phyloP scores from a whole-genome alignment of 2,888 invertebrate species.

The Arctia plantaginis region DNA sequence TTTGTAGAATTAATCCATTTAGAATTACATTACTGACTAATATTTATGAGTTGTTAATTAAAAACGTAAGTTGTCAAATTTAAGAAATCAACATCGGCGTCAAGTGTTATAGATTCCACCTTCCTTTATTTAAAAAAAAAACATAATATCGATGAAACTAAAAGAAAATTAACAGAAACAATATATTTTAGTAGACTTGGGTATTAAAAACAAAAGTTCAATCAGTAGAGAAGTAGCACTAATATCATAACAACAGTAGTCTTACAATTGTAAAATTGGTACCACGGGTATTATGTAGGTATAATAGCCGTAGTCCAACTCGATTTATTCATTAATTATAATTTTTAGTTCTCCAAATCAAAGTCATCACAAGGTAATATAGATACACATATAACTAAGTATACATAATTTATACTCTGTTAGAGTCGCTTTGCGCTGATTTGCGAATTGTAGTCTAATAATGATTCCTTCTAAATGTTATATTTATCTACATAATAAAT shows the following conservation, averaged over 20 bases:
- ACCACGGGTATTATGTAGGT: no score
- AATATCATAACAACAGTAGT: not conserved
- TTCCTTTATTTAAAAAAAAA: no score
- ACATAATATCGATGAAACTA: not conserved
- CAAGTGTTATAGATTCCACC: not conserved
- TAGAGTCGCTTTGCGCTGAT: not conserved
- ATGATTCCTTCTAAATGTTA: not conserved
- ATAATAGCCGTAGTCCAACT: no score
- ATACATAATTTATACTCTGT: not conserved
- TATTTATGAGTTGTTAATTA: constrained; percentile 9
- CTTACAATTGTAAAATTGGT: not conserved
- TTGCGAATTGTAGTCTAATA: no score
- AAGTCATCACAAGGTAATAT: no score
- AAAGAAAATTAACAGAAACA: not conserved
- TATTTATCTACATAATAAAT: not conserved
- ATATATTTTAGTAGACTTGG: not conserved
- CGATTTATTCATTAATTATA: no score
- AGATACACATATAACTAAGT: not conserved
- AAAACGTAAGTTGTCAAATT: constrained; percentile 15
- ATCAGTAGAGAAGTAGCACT: not conserved
- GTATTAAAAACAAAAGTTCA: not conserved
- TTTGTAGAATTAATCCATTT: constrained; percentile 27
- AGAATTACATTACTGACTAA: constrained; percentile 18
- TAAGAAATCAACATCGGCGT: not conserved
- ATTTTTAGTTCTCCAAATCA: no score